Conservation (phyloP, 2,888 invertebrate species). For the Drosophila pseudotalamancana region DNA sequence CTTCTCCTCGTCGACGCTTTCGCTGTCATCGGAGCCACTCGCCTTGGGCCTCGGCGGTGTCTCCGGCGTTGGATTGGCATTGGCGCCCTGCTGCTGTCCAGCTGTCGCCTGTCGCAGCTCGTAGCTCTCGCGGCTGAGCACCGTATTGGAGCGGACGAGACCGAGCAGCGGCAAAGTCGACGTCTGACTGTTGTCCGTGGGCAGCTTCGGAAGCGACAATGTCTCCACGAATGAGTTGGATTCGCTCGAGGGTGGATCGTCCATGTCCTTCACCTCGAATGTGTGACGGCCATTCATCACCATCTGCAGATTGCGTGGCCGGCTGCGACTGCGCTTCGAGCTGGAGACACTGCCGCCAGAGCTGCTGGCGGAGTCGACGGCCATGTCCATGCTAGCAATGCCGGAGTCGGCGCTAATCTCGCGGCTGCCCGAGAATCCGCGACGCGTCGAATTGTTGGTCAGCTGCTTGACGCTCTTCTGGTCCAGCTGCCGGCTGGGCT, state of each 20-base stretch:
- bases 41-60: slow-evolving; percentile 34
- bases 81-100: slow-evolving; percentile 1
- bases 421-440: slow-evolving; percentile 83
- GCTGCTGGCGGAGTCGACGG: slow-evolving; percentile 73
- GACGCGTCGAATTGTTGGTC: slow-evolving; percentile 89
- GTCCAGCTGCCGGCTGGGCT: slow-evolving; percentile 85
- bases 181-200: slow-evolving; percentile 80
- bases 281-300: slow-evolving; percentile 89
- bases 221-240: slow-evolving; percentile 82
- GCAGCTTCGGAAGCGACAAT: slow-evolving; percentile 83
- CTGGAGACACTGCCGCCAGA: slow-evolving; percentile 65
- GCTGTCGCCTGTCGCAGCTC: slow-evolving; percentile 54
- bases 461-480: slow-evolving; percentile 90
- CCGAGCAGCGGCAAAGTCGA: slow-evolving; percentile 82
- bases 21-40: slow-evolving; percentile 83
- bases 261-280: slow-evolving; percentile 89
- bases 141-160: slow-evolving; percentile 83
- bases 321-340: slow-evolving; percentile 84
- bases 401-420: slow-evolving; percentile 84
- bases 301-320: slow-evolving; percentile 90
- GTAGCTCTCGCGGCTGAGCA: slow-evolving; percentile 80
- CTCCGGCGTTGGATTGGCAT: slow-evolving; percentile 1
- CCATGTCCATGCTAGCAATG: slow-evolving; percentile 83
- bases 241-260: slow-evolving; percentile 85
- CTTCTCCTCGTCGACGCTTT: slow-evolving; percentile 88